A percentile compares a stretch with the other conserved stretches of the same genome.
Conservation (phyloP, 1,140 invertebrate genomes). For the Achroia grisella region DNA sequence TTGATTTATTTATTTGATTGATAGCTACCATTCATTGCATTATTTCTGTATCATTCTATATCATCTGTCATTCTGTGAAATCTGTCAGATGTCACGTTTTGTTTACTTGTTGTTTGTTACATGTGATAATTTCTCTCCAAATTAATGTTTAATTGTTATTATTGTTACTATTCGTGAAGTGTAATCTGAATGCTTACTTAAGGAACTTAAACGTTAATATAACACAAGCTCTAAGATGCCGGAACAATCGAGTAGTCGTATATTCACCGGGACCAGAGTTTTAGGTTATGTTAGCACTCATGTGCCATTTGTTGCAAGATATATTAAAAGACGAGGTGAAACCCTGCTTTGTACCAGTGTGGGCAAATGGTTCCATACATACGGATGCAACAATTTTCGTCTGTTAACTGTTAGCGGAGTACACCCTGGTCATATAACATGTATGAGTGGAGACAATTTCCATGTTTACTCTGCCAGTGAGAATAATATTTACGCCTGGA, state of each 20-base stretch:
- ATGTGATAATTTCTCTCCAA: no score
- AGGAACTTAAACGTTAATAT: not conserved
- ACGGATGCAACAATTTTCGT: conserved; percentile 87
- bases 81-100: no score
- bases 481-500: conserved; percentile 89
- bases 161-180: no score
- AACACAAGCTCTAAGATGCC: conserved; percentile 25
- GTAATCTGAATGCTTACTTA: no score
- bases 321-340: conserved; percentile 89
- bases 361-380: conserved; percentile 93
- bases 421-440: conserved; percentile 88
- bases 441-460: conserved; percentile 84
- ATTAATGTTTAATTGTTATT: not conserved
- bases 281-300: conserved; percentile 96
- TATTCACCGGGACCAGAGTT: conserved; percentile 88
- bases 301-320: conserved; percentile 88
- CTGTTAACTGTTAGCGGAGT: conserved; percentile 87
- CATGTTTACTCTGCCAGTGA: conserved; percentile 90
- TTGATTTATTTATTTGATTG: no score
- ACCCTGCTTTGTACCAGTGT: conserved; percentile 92
- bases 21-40: no score
- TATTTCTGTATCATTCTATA: no score
- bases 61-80: no score
- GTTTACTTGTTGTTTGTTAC: no score
- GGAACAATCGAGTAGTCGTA: conserved; percentile 76